Conservation (phyloP, 2,113 vertebrate genomes). For the Sciurus niger region DNA sequence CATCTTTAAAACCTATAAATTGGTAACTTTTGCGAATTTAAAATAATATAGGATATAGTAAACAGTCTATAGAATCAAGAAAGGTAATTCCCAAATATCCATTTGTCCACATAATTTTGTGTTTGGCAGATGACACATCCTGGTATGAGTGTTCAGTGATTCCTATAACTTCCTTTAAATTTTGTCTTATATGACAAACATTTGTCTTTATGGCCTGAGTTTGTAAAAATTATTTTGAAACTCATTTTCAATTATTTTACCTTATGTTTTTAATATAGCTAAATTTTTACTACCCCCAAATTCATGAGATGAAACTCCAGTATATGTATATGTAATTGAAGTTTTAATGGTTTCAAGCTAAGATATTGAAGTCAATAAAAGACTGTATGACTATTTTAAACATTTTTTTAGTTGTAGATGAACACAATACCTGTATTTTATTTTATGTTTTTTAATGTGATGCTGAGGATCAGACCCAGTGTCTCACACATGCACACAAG, state of each 20-base stretch:
- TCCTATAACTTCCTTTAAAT: background rate
- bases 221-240: background rate
- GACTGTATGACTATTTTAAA: background rate
- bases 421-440: too few species aligned
- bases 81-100: background rate
- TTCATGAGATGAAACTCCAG: background rate
- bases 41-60: background rate
- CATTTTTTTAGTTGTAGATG: too few species aligned
- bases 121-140: background rate
- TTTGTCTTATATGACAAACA: background rate
- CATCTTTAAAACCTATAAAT: background rate
- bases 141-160: background rate
- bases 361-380: background rate
- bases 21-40: background rate
- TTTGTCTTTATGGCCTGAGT: background rate
- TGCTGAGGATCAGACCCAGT: too few species aligned
- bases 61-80: background rate
- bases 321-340: background rate
- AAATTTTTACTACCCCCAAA: background rate
- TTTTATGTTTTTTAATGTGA: too few species aligned
- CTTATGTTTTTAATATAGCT: background rate
- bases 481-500: too few species aligned
- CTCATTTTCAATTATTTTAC: background rate
- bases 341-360: conserved; percentile 6
- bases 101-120: background rate